Percentiles rank a stretch among this genome's conserved stretches.
Evolutionary conservation across 1,140 invertebrate genomes (phyloP).

Genomic region (Achroia grisella): DNA sequence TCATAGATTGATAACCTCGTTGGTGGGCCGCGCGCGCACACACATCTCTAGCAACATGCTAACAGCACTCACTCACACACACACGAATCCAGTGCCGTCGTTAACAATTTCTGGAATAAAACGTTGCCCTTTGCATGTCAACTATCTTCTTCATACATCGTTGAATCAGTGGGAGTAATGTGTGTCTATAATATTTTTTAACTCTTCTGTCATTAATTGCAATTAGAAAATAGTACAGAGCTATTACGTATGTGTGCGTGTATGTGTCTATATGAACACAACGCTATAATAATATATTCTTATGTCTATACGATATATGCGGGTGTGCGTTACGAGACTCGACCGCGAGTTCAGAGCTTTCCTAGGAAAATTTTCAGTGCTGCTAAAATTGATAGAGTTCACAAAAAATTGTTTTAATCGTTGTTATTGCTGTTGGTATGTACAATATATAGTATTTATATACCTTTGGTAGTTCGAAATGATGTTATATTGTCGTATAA

Average conservation of each 20-base stretch:
- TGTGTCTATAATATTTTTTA: no score
- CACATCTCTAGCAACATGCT: conserved; percentile 13
- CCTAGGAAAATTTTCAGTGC: conserved; percentile 21
- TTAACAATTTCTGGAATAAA: conserved; percentile 31
- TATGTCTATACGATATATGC: not conserved
- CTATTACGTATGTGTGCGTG: conserved; percentile 6
- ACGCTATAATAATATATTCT: not conserved
- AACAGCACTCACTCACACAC: conserved; percentile 17
- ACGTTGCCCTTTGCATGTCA: conserved; percentile 16
- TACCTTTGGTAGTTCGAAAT: no score
- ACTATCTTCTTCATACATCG: not conserved
- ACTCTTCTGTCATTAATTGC: no score
- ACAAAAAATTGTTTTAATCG: not conserved
- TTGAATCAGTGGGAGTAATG: no score
- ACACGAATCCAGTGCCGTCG: conserved; percentile 19
- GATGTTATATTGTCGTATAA: not conserved
- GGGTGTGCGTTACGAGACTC: conserved; percentile 17
- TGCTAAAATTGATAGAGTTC: not conserved
- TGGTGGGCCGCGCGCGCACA: conserved; percentile 50
- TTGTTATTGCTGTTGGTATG: not conserved
- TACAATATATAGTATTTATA: not conserved
- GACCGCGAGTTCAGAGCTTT: conserved; percentile 12
- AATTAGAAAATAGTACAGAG: no score
- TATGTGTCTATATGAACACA: conserved; percentile 4
- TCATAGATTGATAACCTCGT: conserved; percentile 68